These are phyloP conservation scores for Agriotes lineatus DNA, from an alignment of 2,888 invertebrate genomes.

Conservation along the genomic window DNA sequence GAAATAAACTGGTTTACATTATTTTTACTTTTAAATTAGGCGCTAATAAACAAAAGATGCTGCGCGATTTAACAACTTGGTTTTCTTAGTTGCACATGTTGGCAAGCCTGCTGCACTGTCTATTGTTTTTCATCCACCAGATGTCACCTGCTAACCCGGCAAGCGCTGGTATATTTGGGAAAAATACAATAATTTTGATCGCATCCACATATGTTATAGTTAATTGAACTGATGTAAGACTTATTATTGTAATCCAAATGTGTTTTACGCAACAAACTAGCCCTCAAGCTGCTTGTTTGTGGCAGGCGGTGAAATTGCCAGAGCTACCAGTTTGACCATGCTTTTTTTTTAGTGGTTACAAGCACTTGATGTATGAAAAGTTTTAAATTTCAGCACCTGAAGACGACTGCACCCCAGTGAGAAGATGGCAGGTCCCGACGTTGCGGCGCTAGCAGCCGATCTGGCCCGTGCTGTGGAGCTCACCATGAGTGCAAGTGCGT, in stretches of 20 bases:
- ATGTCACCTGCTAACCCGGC: conserved; percentile 52
- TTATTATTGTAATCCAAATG: no score
- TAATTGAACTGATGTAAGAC: conserved; percentile 28
- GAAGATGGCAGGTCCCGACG: conserved; percentile 71
- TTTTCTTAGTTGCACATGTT: neutral
- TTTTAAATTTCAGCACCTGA: conserved; percentile 27
- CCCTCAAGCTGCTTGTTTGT: no score
- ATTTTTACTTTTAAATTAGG: no score
- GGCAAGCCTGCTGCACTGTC: neutral
- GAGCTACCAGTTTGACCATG: conserved; percentile 36
- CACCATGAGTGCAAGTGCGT: conserved; percentile 83
- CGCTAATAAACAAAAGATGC: no score
- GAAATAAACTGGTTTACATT: no score
- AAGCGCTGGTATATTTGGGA: conserved; percentile 46
- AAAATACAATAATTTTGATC: conserved; percentile 12
- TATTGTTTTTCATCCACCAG: conserved; percentile 17
- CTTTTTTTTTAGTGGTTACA: conserved; percentile 40
- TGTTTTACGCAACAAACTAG: no score
- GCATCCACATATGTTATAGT: conserved; percentile 24
- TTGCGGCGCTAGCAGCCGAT: conserved; percentile 79
- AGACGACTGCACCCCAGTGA: conserved; percentile 28
- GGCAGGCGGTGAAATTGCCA: no score
- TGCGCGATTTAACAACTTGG: no score
- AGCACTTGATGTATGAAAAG: conserved; percentile 7
- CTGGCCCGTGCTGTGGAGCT: conserved; percentile 85